A percentile compares a stretch with the other conserved stretches of the same genome.
Evolutionary conservation across 2,888 invertebrate species (phyloP).

Genomic region (Diloba caeruleocephala): DNA sequence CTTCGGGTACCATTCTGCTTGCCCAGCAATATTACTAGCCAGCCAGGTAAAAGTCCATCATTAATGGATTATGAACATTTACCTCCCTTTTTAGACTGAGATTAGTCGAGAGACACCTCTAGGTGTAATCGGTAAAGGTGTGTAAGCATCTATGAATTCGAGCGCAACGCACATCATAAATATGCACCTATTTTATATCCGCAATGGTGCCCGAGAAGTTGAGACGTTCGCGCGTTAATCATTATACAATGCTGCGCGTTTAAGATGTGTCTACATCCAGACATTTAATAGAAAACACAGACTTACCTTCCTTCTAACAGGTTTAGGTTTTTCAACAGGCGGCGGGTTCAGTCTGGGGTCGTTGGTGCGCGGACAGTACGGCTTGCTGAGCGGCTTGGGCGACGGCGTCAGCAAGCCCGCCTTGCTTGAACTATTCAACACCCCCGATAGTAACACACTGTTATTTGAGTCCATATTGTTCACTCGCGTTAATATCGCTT

Average conservation of each 20-base stretch:
- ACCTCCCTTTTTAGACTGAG: too few relatives aligned
- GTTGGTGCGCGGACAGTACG: slow-evolving; percentile 65
- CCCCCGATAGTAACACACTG: slow-evolving; percentile 85
- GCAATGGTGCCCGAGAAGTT: too few relatives aligned
- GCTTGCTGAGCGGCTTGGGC: slow-evolving; percentile 63
- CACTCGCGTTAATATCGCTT: slow-evolving; percentile 85
- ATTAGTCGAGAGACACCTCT: too few relatives aligned
- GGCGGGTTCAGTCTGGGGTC: slow-evolving; percentile 85
- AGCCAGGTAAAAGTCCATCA: too few relatives aligned
- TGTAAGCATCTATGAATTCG: too few relatives aligned
- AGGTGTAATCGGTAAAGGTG: too few relatives aligned
- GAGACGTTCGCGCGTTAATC: too few relatives aligned
- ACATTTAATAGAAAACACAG: background rate
- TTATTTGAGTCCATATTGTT: slow-evolving; percentile 87
- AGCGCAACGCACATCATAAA: too few relatives aligned
- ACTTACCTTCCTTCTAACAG: slow-evolving; percentile 87
- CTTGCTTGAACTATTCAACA: slow-evolving; percentile 74
- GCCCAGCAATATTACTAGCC: too few relatives aligned
- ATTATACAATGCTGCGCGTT: too few relatives aligned
- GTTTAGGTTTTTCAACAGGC: slow-evolving; percentile 83
- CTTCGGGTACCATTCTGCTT: background rate
- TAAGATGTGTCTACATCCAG: background rate
- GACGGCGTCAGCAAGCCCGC: slow-evolving; percentile 58
- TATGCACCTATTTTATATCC: too few relatives aligned
- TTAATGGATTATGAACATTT: too few relatives aligned